Evolutionary conservation across 2,113 vertebrate genomes (phyloP).

Genomic region (Pedetes capensis): DNA sequence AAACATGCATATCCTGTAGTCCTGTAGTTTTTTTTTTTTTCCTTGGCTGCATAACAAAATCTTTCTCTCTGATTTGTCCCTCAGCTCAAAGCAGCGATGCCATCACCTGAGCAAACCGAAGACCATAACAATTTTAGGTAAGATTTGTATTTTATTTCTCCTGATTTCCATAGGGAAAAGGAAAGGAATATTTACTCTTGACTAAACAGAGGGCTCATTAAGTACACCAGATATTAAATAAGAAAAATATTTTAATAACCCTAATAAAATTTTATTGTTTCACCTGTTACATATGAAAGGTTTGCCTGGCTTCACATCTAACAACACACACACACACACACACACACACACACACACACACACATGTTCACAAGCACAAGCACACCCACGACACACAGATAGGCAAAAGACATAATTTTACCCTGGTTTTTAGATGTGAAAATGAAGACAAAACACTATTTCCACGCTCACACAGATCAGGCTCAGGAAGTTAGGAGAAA

Average conservation of each 20-base stretch:
- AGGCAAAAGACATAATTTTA: neutral
- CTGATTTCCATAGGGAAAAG: neutral
- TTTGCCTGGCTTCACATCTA: slow-evolving; percentile 10
- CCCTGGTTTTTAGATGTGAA: slow-evolving; percentile 30
- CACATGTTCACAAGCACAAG: neutral
- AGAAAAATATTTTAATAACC: neutral
- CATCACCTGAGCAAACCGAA: slow-evolving; percentile 68
- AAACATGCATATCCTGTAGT: neutral
- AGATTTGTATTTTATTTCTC: slow-evolving; percentile 49
- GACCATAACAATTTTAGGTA: slow-evolving; percentile 44
- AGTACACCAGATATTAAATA: neutral
- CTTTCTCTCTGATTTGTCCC: slow-evolving; percentile 55
- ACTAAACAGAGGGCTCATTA: slow-evolving; percentile 25
- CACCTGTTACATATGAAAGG: slow-evolving; percentile 59
- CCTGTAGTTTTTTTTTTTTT: neutral
- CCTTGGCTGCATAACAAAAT: slow-evolving; percentile 59
- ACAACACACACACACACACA: slow-evolving; percentile 31
- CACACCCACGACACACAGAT: neutral
- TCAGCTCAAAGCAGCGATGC: slow-evolving; percentile 57
- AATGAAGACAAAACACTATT: slow-evolving; percentile 49
- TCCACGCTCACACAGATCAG: slow-evolving; percentile 33
- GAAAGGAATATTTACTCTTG: neutral
- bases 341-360: neutral
- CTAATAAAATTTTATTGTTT: slow-evolving; percentile 52
- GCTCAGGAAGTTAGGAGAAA: slow-evolving; percentile 53